Conservation (phyloP, 2,888 invertebrate species). For the Megamerina dolium region DNA sequence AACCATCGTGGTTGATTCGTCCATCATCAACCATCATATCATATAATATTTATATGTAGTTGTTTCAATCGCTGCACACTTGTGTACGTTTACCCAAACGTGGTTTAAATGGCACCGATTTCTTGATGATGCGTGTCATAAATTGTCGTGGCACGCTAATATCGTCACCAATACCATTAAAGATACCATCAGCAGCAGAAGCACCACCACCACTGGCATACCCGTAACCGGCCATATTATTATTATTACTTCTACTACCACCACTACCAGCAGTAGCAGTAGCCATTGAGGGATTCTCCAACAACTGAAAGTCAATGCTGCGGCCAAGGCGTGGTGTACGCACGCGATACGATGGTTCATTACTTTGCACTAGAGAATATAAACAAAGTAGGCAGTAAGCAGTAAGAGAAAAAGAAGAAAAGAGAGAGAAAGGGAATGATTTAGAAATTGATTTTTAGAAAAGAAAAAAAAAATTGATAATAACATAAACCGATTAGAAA, state of each 20-base stretch:
- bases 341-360: slow-evolving; percentile 36
- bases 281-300: too few relatives aligned
- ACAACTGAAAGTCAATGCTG: slow-evolving; percentile 44
- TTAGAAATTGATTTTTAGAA: too few relatives aligned
- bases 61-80: slow-evolving; percentile 26
- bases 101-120: slow-evolving; percentile 50
- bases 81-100: slow-evolving; percentile 48
- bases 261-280: too few relatives aligned
- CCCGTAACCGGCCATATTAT: slow-evolving; percentile 5
- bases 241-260: too few relatives aligned
- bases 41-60: too few relatives aligned
- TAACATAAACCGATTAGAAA: too few relatives aligned
- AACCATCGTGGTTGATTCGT: too few relatives aligned
- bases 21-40: too few relatives aligned
- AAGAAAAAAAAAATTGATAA: too few relatives aligned
- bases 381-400: slow-evolving; percentile 3
- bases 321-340: slow-evolving; percentile 52
- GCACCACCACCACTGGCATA: slow-evolving; percentile 19
- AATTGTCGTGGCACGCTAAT: slow-evolving; percentile 44
- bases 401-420: slow-evolving; percentile 6
- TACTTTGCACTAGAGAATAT: slow-evolving; percentile 35
- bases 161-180: slow-evolving; percentile 20
- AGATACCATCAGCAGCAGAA: slow-evolving; percentile 9
- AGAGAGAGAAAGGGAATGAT: background rate
- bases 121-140: slow-evolving; percentile 51